A percentile compares a stretch with the other conserved stretches of the same genome.
phyloP scores from a whole-genome alignment of 2,888 invertebrate species.

The Entomobrya multifasciata region DNA sequence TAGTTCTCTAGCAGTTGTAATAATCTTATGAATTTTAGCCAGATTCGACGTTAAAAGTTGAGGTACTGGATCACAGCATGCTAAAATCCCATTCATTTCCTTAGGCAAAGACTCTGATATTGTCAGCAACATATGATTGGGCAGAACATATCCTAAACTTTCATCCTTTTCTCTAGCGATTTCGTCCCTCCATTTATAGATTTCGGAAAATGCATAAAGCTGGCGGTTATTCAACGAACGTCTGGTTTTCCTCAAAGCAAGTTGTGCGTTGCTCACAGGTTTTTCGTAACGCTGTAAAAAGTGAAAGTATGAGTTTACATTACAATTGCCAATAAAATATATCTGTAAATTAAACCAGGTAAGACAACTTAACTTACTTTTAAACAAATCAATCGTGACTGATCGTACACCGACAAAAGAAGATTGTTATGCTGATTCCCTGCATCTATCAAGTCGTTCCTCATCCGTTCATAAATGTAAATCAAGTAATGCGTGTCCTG shows the following conservation, averaged over 20 bases:
- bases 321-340: too few relatives aligned
- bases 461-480: conserved; percentile 91
- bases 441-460: conserved; percentile 87
- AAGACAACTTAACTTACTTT: conserved; percentile 82
- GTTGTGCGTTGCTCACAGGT: conserved; percentile 81
- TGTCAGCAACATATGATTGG: conserved; percentile 96
- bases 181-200: conserved; percentile 94
- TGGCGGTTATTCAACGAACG: conserved; percentile 93
- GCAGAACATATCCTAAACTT: conserved; percentile 94
- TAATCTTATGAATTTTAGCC: conserved; percentile 84
- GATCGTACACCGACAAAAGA: conserved; percentile 87
- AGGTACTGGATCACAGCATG: conserved; percentile 96
- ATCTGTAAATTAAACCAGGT: too few relatives aligned
- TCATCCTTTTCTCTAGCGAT: conserved; percentile 94
- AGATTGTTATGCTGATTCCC: conserved; percentile 86
- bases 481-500: conserved; percentile 97
- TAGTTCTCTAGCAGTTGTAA: conserved; percentile 87
- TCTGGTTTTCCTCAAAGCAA: conserved; percentile 84
- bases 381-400: conserved; percentile 88
- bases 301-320: conserved; percentile 47
- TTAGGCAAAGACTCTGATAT: conserved; percentile 93
- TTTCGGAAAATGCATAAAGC: conserved; percentile 88
- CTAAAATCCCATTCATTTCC: conserved; percentile 95
- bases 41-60: conserved; percentile 86
- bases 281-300: conserved; percentile 88